Conservation (phyloP, 2,888 invertebrate species). For the Adelphocoris suturalis region DNA sequence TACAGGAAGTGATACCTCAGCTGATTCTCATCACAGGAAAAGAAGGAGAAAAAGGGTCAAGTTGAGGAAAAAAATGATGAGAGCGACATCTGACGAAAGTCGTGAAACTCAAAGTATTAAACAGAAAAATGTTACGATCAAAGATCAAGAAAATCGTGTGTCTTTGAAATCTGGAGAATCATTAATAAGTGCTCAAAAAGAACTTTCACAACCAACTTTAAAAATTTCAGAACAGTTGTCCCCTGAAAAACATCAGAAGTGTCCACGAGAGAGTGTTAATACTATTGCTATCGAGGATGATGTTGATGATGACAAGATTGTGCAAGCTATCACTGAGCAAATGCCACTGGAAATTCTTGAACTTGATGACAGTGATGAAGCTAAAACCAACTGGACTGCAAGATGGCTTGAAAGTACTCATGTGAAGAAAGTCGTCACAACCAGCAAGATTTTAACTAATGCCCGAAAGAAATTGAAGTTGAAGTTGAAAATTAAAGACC, state of each 20-base stretch:
- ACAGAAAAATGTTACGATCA: no score
- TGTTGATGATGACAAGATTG: constrained; percentile 6
- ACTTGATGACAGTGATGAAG: constrained; percentile 73
- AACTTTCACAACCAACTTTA: background rate
- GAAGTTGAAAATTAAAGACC: constrained; percentile 53
- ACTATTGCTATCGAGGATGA: constrained; percentile 41
- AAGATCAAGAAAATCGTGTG: no score
- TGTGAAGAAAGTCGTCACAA: constrained; percentile 76
- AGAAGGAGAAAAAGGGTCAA: background rate
- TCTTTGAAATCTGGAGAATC: background rate
- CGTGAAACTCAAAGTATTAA: no score
- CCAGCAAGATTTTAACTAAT: constrained; percentile 76
- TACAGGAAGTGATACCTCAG: background rate
- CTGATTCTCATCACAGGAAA: background rate
- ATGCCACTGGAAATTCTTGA: constrained; percentile 40
- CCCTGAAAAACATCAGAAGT: no score
- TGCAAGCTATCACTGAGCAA: constrained; percentile 1
- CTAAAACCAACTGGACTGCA: constrained; percentile 72
- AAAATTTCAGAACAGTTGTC: background rate
- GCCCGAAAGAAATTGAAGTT: constrained; percentile 75
- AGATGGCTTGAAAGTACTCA: constrained; percentile 76
- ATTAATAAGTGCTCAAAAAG: background rate
- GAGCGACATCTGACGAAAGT: background rate
- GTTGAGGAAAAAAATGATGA: background rate
- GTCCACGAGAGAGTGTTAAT: background rate